Conservation (phyloP, 1,140 invertebrate genomes). For the Drosophila parabipectinata region DNA sequence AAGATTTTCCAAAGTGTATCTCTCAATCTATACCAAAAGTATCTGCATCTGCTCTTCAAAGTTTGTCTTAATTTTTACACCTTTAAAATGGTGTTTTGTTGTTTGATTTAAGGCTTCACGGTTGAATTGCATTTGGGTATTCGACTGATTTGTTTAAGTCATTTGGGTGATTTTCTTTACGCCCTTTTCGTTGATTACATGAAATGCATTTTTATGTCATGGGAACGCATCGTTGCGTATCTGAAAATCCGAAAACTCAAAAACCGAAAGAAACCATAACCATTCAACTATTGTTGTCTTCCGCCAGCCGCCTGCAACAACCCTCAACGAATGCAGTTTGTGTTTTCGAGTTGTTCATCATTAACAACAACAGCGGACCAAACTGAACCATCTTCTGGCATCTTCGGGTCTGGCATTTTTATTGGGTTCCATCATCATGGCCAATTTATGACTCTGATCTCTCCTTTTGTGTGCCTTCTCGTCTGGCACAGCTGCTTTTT, state of each 20-base stretch:
- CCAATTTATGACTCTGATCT: constrained; percentile 70
- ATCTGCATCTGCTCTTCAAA: constrained; percentile 32
- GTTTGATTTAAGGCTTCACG: constrained; percentile 70
- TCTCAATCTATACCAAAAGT: constrained; percentile 25
- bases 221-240: constrained; percentile 43
- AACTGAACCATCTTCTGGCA: constrained; percentile 9
- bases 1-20: constrained; percentile 8
- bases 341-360: constrained; percentile 39
- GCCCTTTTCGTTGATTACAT: constrained; percentile 69
- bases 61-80: constrained; percentile 78
- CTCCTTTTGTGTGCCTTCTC: constrained; percentile 45
- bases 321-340: constrained; percentile 51
- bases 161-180: constrained; percentile 62
- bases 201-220: constrained; percentile 77
- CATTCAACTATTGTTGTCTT: constrained; percentile 29
- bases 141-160: constrained; percentile 68
- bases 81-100: constrained; percentile 55
- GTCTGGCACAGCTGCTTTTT: constrained; percentile 63
- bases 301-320: constrained; percentile 44
- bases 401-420: constrained; percentile 51
- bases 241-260: background rate
- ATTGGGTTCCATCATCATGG: constrained; percentile 67
- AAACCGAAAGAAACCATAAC: background rate
- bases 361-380: background rate
- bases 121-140: constrained; percentile 49